Conservation (phyloP, 2,888 invertebrate genomes). For the Teinopalpus imperialis region DNA sequence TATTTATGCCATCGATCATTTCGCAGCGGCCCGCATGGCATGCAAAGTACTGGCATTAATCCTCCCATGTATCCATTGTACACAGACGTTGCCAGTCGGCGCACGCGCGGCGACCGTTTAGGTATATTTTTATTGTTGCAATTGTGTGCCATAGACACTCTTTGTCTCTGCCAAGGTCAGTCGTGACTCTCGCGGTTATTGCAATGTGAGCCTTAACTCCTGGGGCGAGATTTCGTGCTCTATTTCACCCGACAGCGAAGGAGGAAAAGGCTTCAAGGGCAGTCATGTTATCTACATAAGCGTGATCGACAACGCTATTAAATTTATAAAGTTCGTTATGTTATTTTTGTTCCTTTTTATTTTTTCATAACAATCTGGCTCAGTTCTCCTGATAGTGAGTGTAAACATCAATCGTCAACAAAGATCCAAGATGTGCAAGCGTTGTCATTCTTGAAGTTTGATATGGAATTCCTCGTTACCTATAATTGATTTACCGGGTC, state of each 20-base stretch:
- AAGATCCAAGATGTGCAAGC: no score
- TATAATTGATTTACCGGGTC: no score
- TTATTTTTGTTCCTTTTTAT: no score
- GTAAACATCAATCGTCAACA: no score
- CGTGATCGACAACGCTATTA: constrained; percentile 1
- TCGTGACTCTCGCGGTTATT: constrained; percentile 41
- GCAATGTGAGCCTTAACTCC: constrained; percentile 2
- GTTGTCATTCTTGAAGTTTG: no score
- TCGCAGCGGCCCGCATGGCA: constrained; percentile 22
- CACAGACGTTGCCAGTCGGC: constrained; percentile 40
- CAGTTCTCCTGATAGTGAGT: no score
- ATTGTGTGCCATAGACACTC: constrained; percentile 55
- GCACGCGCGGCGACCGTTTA: constrained; percentile 51
- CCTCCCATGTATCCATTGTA: constrained; percentile 41
- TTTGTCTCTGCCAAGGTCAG: constrained; percentile 75
- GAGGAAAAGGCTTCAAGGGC: constrained; percentile 21
- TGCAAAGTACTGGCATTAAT: constrained; percentile 40
- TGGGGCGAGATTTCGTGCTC: neutral
- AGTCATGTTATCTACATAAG: constrained; percentile 11
- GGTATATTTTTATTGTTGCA: constrained; percentile 57
- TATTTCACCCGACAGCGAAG: constrained; percentile 19
- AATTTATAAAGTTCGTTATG: no score
- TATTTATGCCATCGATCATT: constrained; percentile 30
- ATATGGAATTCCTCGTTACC: no score
- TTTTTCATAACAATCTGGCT: no score